Evolutionary conservation across 2,113 vertebrate genomes (phyloP).

Genomic region (Nothocercus julius): DNA sequence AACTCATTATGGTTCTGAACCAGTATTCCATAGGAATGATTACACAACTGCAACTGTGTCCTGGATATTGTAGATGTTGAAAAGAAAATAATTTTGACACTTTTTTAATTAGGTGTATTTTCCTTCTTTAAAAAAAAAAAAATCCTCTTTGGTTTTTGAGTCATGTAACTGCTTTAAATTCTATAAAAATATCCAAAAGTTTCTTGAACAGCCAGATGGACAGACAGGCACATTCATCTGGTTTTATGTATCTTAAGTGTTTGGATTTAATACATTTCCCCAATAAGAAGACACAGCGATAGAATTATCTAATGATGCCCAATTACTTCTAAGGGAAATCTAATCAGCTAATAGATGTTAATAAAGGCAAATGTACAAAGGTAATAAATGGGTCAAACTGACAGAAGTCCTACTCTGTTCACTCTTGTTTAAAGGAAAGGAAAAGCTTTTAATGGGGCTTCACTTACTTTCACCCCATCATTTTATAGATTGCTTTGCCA

Average conservation of each 20-base stretch:
- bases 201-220: slow-evolving; percentile 12
- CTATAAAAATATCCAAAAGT: not conserved
- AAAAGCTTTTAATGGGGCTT: slow-evolving; percentile 68
- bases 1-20: slow-evolving; percentile 65
- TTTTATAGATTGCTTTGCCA: slow-evolving; percentile 82
- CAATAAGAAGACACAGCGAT: slow-evolving; percentile 57
- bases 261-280: slow-evolving; percentile 63
- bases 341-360: slow-evolving; percentile 74
- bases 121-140: slow-evolving; percentile 35
- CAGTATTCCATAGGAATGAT: slow-evolving; percentile 52
- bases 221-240: slow-evolving; percentile 14
- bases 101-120: slow-evolving; percentile 70
- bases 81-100: slow-evolving; percentile 61
- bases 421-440: slow-evolving; percentile 65
- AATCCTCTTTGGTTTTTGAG: slow-evolving; percentile 25
- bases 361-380: slow-evolving; percentile 70
- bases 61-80: slow-evolving; percentile 49
- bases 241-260: slow-evolving; percentile 54
- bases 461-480: slow-evolving; percentile 74
- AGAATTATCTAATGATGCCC: slow-evolving; percentile 68
- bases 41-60: slow-evolving; percentile 52
- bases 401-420: slow-evolving; percentile 18
- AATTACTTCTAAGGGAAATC: slow-evolving; percentile 61
- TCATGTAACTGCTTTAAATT: slow-evolving; percentile 18
- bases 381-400: slow-evolving; percentile 71